Evolutionary conservation across 2,113 vertebrate genomes (phyloP).

Genomic region (Tenrec ecaudatus): DNA sequence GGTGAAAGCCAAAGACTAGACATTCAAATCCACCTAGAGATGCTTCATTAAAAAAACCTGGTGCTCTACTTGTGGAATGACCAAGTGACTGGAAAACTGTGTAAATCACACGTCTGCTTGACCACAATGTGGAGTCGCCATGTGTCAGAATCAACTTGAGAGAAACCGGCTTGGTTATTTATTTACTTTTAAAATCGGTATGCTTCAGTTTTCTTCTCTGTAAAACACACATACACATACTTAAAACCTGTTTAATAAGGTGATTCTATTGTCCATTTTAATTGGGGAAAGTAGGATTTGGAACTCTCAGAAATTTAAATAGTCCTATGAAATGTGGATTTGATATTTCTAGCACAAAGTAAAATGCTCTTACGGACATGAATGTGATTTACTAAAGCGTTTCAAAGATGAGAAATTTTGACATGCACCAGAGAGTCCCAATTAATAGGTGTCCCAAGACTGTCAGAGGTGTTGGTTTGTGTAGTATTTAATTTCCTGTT

Average conservation of each 20-base stretch:
- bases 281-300: slow-evolving; percentile 26
- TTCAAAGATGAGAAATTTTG: slow-evolving; percentile 53
- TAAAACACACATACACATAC: neutral
- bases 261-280: slow-evolving; percentile 23
- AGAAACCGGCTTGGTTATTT: neutral
- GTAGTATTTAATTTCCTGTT: slow-evolving; percentile 39
- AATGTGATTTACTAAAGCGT: slow-evolving; percentile 35
- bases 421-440: slow-evolving; percentile 14
- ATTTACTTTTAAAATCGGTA: neutral
- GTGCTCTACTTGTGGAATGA: neutral
- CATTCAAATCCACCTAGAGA: neutral
- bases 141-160: neutral
- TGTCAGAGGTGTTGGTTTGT: neutral
- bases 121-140: neutral
- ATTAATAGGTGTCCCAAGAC: slow-evolving; percentile 9
- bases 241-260: neutral
- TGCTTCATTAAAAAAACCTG: neutral
- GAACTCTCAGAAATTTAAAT: slow-evolving; percentile 44
- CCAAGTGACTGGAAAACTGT: neutral
- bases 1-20: neutral
- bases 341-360: slow-evolving; percentile 36
- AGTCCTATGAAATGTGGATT: slow-evolving; percentile 11
- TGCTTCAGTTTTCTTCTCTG: neutral
- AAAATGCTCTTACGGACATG: slow-evolving; percentile 20
- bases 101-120: neutral